Evolutionary conservation across 2,113 vertebrate species (phyloP), one percentile per base, ranked within the genome.

Genomic region (Peucedramus taeniatus): DNA sequence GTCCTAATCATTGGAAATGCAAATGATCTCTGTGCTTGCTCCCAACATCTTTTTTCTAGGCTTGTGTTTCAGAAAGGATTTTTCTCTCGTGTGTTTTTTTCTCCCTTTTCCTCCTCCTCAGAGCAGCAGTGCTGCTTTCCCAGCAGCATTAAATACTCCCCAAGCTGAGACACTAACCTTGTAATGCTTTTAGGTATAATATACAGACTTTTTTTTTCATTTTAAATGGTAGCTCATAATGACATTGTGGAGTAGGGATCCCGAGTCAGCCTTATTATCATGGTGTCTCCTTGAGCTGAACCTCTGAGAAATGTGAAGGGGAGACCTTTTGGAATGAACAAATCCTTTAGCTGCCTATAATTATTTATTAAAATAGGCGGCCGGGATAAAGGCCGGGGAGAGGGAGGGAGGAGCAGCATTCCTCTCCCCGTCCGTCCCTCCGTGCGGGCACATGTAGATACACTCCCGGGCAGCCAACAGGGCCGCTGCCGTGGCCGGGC

Each of bases 361-460:
- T 98, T 98, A 98, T 98, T 98, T 98, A 98, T 98, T 98, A 98
- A 98, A 97, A 97, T 93, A 91, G 97, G 94, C 94, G 87, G 86
- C 90, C 74, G n/a, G 95, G 96, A 97, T 91, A 71, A 96, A 95
- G 92, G 92, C 94, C 3, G 77, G 92, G 91, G 94, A 87, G 64
- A 83, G 87, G 91, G 85, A 91, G 95, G 96, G 85, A 90, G 93
- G 94, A 96, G 97, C 97, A 65, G 97, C 97, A 94, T 90, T 93
- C 91, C 87, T 87, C 74, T 93, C 86, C 31, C 77, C n/a, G 56
- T 30, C 33, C 14, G 3, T 77, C 93, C 91, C 83, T 69, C 81
- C 23, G 2, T 65, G 74, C 63, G 19, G 74, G 30, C 51, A 8
- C 18, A 59, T 4, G 24, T 2, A 13, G 16, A 13, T 8, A 6